These are phyloP conservation scores for Cephus sareptanus DNA, from an alignment of 2,888 invertebrate species.

Conservation along the genomic window DNA sequence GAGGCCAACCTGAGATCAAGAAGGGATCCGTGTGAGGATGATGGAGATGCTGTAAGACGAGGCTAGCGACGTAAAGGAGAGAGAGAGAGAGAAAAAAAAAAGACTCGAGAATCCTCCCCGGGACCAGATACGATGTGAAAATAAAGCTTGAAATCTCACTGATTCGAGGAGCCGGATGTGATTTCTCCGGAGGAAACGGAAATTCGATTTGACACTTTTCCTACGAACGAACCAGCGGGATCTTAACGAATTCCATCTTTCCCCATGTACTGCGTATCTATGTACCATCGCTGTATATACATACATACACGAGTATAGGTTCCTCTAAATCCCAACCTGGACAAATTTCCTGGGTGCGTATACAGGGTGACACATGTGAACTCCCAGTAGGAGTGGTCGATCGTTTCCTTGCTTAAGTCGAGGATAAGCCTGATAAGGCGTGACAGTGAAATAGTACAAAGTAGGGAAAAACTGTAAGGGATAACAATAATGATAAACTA, in stretches of 20 bases:
- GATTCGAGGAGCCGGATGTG: constrained; percentile 43
- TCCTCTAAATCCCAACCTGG: background rate
- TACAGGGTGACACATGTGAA: background rate
- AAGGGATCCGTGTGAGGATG: constrained; percentile 11
- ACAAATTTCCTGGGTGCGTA: background rate
- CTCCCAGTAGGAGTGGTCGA: background rate
- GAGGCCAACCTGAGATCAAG: constrained; percentile 15
- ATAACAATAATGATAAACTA: background rate
- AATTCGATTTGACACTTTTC: constrained; percentile 49
- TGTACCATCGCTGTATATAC: background rate
- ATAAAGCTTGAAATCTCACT: constrained; percentile 17
- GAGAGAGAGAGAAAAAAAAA: constrained; percentile 17
- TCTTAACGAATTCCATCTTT: constrained; percentile 39
- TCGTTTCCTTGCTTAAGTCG: background rate
- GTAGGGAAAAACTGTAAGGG: background rate
- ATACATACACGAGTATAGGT: background rate
- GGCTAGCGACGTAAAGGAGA: constrained; percentile 26
- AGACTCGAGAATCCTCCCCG: constrained; percentile 13
- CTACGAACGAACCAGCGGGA: constrained; percentile 22
- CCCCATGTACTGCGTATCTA: background rate
- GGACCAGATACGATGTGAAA: constrained; percentile 7
- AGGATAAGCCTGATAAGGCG: background rate
- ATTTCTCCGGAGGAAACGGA: constrained; percentile 30
- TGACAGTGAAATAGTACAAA: background rate
- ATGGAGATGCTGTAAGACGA: constrained; percentile 20